Conservation (phyloP, 2,888 invertebrate species). For the Temnothorax unifasciatus region DNA sequence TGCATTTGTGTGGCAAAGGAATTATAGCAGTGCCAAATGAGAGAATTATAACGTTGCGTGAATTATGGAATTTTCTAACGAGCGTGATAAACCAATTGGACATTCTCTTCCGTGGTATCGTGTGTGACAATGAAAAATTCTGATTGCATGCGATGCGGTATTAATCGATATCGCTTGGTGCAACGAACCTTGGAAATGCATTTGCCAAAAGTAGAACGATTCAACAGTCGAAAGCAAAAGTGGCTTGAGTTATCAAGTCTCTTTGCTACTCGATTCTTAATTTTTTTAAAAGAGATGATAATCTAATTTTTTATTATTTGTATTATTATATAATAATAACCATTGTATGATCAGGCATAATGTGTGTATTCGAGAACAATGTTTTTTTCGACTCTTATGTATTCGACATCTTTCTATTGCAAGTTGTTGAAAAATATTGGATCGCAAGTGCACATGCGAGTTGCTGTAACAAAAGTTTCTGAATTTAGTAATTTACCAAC, state of each 20-base stretch:
- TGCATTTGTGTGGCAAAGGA: background rate
- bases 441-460: background rate
- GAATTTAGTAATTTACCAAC: background rate
- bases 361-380: background rate
- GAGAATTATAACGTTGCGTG: slow-evolving; percentile 5
- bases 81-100: slow-evolving; percentile 8
- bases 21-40: slow-evolving; percentile 9
- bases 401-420: background rate
- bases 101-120: background rate
- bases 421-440: background rate
- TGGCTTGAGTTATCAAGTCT: background rate
- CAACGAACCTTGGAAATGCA: background rate
- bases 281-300: background rate
- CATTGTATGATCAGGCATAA: background rate
- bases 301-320: background rate
- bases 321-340: background rate
- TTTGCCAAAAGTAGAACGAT: slow-evolving; percentile 12
- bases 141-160: slow-evolving; percentile 10
- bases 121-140: slow-evolving; percentile 30
- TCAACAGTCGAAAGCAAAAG: slow-evolving; percentile 12
- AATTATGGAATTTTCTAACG: slow-evolving; percentile 27
- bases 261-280: no score
- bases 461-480: background rate
- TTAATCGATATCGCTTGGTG: slow-evolving; percentile 3
- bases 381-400: background rate